Percentiles rank a stretch among this genome's conserved stretches.
phyloP scores from a whole-genome alignment of 2,888 invertebrate genomes.

The Nephrotoma appendiculata region DNA sequence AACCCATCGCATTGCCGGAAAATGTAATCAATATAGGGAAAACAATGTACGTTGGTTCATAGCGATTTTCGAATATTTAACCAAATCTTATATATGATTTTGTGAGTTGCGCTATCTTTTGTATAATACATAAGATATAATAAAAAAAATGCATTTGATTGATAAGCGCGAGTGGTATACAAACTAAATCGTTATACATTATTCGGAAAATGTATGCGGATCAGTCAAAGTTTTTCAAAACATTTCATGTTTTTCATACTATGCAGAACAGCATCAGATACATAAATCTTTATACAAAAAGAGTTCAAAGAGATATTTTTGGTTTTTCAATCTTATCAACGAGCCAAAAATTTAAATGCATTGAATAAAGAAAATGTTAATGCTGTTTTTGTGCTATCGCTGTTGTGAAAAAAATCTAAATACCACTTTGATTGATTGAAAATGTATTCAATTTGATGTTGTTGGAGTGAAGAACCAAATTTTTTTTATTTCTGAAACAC shows the following conservation, averaged over 20 bases:
- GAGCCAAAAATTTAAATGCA: neutral
- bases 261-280: neutral
- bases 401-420: neutral
- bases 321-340: neutral
- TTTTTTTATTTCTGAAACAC: neutral
- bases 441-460: neutral
- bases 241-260: neutral
- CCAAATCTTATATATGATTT: neutral
- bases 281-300: neutral
- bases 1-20: neutral
- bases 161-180: neutral
- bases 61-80: neutral
- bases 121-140: neutral
- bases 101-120: neutral
- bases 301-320: neutral
- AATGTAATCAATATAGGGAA: neutral
- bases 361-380: neutral
- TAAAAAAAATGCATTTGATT: neutral
- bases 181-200: neutral
- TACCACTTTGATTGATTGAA: slow-evolving; percentile 4
- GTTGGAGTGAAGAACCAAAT: neutral
- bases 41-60: neutral
- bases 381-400: neutral
- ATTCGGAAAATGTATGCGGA: neutral
- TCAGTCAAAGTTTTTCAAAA: neutral